Conservation (phyloP, 1,140 invertebrate genomes). For the Drosophila tropicalis region DNA sequence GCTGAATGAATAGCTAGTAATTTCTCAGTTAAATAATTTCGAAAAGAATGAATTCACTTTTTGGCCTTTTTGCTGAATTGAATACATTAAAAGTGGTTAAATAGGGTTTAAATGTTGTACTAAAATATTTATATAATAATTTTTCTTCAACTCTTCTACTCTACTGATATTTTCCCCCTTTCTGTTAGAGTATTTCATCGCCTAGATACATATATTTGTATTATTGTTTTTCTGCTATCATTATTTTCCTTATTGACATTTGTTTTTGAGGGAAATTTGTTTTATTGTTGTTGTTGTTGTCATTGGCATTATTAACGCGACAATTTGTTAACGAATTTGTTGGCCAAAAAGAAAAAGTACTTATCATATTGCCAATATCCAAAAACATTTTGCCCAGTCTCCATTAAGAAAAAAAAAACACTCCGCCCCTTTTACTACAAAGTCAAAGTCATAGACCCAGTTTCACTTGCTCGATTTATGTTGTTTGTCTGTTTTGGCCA, state of each 20-base stretch:
- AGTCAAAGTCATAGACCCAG: slow-evolving; percentile 41
- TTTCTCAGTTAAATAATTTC: no score
- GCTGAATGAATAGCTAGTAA: no score
- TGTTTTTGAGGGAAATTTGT: slow-evolving; percentile 20
- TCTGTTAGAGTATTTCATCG: neutral
- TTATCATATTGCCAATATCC: slow-evolving; percentile 47
- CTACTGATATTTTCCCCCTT: neutral
- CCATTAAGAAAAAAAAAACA: no score
- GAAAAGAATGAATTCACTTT: no score
- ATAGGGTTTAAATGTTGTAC: no score
- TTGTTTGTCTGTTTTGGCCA: slow-evolving; percentile 36
- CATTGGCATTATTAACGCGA: slow-evolving; percentile 55
- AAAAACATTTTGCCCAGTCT: slow-evolving; percentile 1
- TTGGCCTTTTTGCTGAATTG: no score
- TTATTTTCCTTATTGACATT: slow-evolving; percentile 48
- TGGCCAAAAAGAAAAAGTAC: slow-evolving; percentile 36
- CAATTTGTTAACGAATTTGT: slow-evolving; percentile 36
- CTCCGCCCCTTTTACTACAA: neutral
- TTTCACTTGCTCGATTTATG: slow-evolving; percentile 17
- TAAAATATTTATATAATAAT: neutral
- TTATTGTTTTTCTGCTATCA: slow-evolving; percentile 8
- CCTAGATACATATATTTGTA: neutral
- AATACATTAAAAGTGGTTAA: no score
- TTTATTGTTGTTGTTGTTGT: slow-evolving; percentile 34
- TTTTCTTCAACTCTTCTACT: neutral